Evolutionary conservation across 2,888 invertebrate species (phyloP), one percentile per base, ranked within the genome.

Genomic region (Vesta saturnalis): DNA sequence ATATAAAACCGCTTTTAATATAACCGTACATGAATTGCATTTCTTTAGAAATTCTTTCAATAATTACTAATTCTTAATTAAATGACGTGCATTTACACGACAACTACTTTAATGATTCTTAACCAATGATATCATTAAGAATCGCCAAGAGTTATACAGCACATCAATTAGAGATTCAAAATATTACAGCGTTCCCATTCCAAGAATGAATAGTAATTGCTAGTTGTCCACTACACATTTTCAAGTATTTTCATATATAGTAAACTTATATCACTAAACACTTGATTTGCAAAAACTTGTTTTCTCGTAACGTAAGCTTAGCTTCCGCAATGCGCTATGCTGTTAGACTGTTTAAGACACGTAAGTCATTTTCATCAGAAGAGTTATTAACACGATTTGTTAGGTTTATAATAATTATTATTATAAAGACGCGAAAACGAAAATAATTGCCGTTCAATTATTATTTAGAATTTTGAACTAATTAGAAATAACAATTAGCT

Each of bases 11-110:
- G 8, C 8, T 10, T 8, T 39, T 39, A n/a, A 39, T 10, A 8
- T 39, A 39, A 39, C 39, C 39, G 39, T 39, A 39, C 39, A 39
- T 39, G 39, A 39, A 39, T 39, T 39, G 39, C 39, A 39, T 39
- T 6, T 30, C 30, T 30, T 30, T 10, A 30, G 30, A 30, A 30
- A 30, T 39, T 39, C 39, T 39, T 39, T 39, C 8, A 10, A n/a
- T 39, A 39, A 39, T 39, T 39, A 39, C 39, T n/a, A n/a, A 39
- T 39, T 39, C 8, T 39, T 39, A 39, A 39, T 39, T 39, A 39
- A 39, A 39, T 39, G n/a, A 39, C 8, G 12, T 8, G 39, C 39
- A 39, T 39, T 39, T 39, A 39, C 39, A 39, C 2, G 8, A 39
- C 39, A 39, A 39, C 39, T 8, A 39, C 39, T 39, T 39, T 39